Conservation (phyloP, 2,888 invertebrate species). For the Epiblema foenella region DNA sequence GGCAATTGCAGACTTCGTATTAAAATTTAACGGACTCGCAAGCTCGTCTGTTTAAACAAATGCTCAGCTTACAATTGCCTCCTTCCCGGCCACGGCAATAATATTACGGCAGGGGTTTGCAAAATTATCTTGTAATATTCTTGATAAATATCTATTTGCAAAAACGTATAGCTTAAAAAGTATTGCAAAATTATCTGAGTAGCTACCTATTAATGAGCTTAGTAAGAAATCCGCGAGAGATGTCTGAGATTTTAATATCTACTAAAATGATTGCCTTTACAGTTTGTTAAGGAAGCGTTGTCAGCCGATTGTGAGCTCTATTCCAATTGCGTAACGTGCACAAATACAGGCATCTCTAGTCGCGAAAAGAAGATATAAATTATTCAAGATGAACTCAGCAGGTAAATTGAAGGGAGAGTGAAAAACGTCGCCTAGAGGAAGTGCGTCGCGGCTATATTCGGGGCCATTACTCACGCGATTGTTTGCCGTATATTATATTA, state of each 20-base stretch:
- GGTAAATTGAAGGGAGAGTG: constrained; percentile 61
- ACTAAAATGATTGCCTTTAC: constrained; percentile 42
- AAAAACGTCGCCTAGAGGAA: constrained; percentile 59
- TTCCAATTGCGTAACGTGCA: constrained; percentile 24
- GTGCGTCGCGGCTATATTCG: constrained; percentile 43
- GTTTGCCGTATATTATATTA: constrained; percentile 23
- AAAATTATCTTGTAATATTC: not conserved
- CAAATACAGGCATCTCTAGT: constrained; percentile 9
- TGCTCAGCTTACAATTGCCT: no score
- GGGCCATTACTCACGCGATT: constrained; percentile 43
- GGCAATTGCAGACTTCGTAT: no score
- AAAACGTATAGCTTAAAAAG: no score
- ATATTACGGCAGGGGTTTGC: no score
- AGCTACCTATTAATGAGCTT: constrained; percentile 38
- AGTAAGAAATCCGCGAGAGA: constrained; percentile 36
- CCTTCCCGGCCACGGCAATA: no score
- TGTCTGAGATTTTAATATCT: constrained; percentile 15
- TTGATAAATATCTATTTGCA: not conserved
- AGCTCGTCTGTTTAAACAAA: no score
- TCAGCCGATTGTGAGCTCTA: constrained; percentile 22
- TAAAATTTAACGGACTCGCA: no score
- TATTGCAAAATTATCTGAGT: constrained; percentile 17
- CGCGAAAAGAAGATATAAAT: constrained; percentile 45
- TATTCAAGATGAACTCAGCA: constrained; percentile 64
- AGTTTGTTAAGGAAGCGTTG: constrained; percentile 16